Percentiles rank a stretch among this genome's conserved stretches.
phyloP scores from a whole-genome alignment of 2,797 vertebrate species.

The Glyptemys insculpta region DNA sequence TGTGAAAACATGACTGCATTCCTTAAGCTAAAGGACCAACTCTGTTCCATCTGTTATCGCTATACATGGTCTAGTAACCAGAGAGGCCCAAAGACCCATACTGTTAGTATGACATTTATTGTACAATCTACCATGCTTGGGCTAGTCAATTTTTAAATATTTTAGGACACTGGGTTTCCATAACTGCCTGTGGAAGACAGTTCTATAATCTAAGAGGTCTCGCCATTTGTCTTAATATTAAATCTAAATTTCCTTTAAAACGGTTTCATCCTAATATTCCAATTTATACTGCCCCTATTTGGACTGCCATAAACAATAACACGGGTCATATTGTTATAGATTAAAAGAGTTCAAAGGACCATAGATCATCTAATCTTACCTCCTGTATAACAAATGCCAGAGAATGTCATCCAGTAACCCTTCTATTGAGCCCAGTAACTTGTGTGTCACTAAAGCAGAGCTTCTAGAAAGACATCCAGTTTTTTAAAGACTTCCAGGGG shows the following conservation, averaged over 20 bases:
- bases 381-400: not conserved
- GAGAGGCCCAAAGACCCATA: too few relatives aligned
- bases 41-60: not conserved
- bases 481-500: not conserved
- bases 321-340: not conserved
- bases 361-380: not conserved
- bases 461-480: not conserved
- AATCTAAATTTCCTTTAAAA: not conserved
- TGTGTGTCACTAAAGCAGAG: not conserved
- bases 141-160: not conserved
- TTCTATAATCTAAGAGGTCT: too few relatives aligned
- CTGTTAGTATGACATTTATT: not conserved
- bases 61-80: too few relatives aligned
- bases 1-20: not conserved
- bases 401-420: not conserved
- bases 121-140: not conserved
- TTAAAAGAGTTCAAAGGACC: not conserved
- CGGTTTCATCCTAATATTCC: not conserved
- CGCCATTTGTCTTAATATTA: not conserved
- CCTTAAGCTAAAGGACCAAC: not conserved
- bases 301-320: not conserved
- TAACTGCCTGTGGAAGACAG: not conserved
- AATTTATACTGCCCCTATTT: not conserved
- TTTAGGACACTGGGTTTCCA: not conserved
- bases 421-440: not conserved